Conservation (phyloP, 2,113 vertebrate species). For the Ramphastos sulfuratus region DNA sequence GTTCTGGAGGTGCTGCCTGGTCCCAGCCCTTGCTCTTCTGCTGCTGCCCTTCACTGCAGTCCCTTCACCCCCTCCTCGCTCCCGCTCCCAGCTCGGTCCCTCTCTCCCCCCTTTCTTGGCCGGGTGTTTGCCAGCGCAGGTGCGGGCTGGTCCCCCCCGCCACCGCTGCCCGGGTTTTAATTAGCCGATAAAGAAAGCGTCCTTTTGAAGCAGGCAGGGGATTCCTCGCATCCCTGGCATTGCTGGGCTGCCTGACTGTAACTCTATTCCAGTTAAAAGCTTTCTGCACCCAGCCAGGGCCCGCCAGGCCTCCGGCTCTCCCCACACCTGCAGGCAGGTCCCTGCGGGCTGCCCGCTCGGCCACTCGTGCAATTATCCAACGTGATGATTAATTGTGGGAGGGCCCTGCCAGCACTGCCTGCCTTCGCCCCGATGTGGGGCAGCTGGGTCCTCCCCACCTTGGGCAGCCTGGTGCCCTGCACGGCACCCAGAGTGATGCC, state of each 20-base stretch:
- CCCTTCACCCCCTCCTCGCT: not conserved
- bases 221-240: slow-evolving; percentile 71
- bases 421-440: accelerated
- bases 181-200: slow-evolving; percentile 67
- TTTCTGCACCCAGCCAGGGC: not conserved
- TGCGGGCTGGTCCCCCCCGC: not conserved
- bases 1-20: accelerated
- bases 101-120: not conserved
- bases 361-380: slow-evolving; percentile 40
- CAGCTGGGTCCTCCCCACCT: not conserved
- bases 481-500: not conserved
- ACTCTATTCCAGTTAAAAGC: slow-evolving; percentile 73
- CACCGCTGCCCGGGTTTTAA: slow-evolving; percentile 30
- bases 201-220: slow-evolving; percentile 66
- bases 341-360: not conserved
- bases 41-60: not conserved
- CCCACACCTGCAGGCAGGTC: slow-evolving; percentile 58
- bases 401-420: not conserved
- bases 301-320: not conserved
- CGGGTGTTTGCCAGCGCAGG: not conserved
- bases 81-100: accelerated
- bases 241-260: slow-evolving; percentile 70
- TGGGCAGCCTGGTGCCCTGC: not conserved
- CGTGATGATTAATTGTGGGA: slow-evolving; percentile 61
- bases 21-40: not conserved